Conservation (phyloP, 2,888 invertebrate species). For the Protula sp. region DNA sequence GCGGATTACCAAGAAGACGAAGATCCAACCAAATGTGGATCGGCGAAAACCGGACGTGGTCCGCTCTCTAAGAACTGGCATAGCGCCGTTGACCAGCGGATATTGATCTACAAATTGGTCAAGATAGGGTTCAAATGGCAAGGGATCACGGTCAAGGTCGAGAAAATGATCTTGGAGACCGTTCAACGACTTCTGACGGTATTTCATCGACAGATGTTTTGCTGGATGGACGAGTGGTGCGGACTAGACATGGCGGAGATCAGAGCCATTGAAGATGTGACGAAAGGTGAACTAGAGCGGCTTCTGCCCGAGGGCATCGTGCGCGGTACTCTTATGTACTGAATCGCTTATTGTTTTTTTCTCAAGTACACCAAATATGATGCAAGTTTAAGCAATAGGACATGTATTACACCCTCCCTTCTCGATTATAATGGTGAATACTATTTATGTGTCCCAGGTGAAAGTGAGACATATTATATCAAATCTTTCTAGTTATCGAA, state of each 20-base stretch:
- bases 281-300: constrained; percentile 91
- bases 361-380: too few relatives aligned
- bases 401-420: too few relatives aligned
- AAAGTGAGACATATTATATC: too few relatives aligned
- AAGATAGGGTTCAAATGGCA: constrained; percentile 99
- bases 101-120: constrained; percentile 98
- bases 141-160: constrained; percentile 84
- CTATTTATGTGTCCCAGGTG: too few relatives aligned
- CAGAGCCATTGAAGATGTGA: constrained; percentile 89
- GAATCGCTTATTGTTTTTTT: too few relatives aligned
- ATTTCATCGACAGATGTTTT: constrained; percentile 99
- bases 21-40: constrained; percentile 82
- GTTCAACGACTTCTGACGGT: constrained; percentile 92
- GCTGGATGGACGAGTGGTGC: constrained; percentile 97
- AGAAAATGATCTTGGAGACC: constrained; percentile 77
- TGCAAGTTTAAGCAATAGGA: too few relatives aligned
- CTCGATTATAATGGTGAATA: too few relatives aligned
- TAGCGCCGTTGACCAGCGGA: constrained; percentile 82
- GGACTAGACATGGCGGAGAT: constrained; percentile 98
- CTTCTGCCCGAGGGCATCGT: too few relatives aligned
- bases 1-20: constrained; percentile 85
- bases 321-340: too few relatives aligned
- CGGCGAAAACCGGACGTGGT: constrained; percentile 87
- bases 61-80: constrained; percentile 74
- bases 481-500: too few relatives aligned